These are phyloP conservation scores for Coregonus suidteri DNA, from an alignment of 2,797 vertebrate genomes.

Conservation along the genomic window DNA sequence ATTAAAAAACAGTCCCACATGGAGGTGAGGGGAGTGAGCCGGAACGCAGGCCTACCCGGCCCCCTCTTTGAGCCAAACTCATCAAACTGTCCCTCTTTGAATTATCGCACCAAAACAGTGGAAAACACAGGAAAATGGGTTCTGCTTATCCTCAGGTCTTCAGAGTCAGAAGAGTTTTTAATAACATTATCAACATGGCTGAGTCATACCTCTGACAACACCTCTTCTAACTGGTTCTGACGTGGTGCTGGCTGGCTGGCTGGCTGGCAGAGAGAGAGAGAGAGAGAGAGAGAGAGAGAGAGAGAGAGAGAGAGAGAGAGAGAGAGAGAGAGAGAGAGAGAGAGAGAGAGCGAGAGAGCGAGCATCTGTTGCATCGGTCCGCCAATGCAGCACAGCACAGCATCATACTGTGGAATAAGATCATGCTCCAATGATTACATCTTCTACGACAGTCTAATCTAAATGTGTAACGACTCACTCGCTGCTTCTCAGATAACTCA, in stretches of 20 bases:
- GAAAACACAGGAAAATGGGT: conserved; percentile 25
- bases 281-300: no score
- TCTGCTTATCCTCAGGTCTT: conserved; percentile 44
- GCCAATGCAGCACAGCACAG: conserved; percentile 46
- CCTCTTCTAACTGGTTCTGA: conserved; percentile 47
- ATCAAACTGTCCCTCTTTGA: conserved; percentile 42
- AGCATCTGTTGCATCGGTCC: background rate
- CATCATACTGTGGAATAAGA: conserved; percentile 44
- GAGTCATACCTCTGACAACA: conserved; percentile 35
- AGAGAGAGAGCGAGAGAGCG: no score
- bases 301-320: no score
- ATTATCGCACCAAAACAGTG: conserved; percentile 37
- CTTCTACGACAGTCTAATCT: conserved; percentile 47
- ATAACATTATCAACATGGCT: conserved; percentile 45
- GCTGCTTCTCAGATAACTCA: conserved; percentile 45
- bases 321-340: no score
- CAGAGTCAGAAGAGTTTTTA: conserved; percentile 31
- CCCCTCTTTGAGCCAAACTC: conserved; percentile 28
- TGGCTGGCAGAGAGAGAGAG: background rate
- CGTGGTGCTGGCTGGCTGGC: conserved; percentile 29
- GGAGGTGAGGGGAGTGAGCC: conserved; percentile 2
- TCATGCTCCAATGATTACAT: conserved; percentile 59
- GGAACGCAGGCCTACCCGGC: background rate
- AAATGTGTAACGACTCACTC: conserved; percentile 50
- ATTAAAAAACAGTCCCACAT: conserved; percentile 36